Base-by-base conservation (phyloP, 2,113 vertebrate genomes). In the Rynchops niger region DNA sequence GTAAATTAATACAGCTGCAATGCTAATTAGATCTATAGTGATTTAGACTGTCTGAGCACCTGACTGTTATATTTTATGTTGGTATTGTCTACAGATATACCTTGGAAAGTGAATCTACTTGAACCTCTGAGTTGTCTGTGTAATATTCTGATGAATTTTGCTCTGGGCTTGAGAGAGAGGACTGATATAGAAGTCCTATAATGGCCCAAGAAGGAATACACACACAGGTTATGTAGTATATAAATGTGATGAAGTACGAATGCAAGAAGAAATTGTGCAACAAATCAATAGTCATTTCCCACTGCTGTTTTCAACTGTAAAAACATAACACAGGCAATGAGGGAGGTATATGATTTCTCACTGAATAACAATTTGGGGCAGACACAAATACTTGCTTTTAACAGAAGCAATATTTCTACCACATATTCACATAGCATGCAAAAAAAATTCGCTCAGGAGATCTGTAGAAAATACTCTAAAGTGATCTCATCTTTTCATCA, bases 231-330 rank as follows among this genome's bases (percentile, higher is more conserved):
- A 42, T 69, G 42, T 32, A 86, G 73, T 73, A 88, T n/a, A 95
- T 80, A 95, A 93, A 90, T 22, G 56, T 89, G 92, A 95, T 87
- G 58, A 90, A 95, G 70, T 55, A 82, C 62, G 94, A 94, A 94
- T 66, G 59, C 32, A 82, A 79, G 74, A 73, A 90, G 34, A 82
- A 95, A 91, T 58, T 72, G 40, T 76, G 32, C 49, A 90, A 88
- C 74, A 90, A 95, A 90, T 95, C 70, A 82, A 71, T 66, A 93
- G 42, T 80, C 4, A 74, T 93, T 95, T 94, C 74, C 74, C 73
- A 58, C 21, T 70, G 58, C 78, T 95, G 53, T 91, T 80, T 95
- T 82, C 83, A 73, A 45, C 49, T 80, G 62, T 73, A 93, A 95
- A 95, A 94, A 18, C 53, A 27, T 77, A 85, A 87, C 32, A 76